Evolutionary conservation across 1,140 invertebrate genomes (phyloP).

Genomic region (Orchesella cincta): DNA sequence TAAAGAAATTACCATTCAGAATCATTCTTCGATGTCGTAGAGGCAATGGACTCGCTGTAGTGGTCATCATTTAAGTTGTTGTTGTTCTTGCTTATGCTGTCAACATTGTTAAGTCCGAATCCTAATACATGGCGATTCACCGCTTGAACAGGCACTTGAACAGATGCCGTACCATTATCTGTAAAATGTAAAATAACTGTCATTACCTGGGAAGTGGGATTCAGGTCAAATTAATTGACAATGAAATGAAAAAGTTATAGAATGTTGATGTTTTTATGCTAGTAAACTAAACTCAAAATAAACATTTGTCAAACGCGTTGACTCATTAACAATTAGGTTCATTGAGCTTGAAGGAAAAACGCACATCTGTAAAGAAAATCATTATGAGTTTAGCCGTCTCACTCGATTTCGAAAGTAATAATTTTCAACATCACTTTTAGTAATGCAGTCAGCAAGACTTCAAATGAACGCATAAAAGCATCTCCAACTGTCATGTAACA

Average conservation of each 20-base stretch:
- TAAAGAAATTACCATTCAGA: conserved; percentile 41
- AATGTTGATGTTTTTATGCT: too few relatives aligned
- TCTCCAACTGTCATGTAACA: too few relatives aligned
- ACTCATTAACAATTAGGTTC: too few relatives aligned
- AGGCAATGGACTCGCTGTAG: conserved; percentile 18
- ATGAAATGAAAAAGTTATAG: background rate
- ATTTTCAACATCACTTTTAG: too few relatives aligned
- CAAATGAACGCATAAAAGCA: too few relatives aligned
- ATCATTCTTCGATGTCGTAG: conserved; percentile 22
- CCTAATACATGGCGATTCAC: conserved; percentile 46
- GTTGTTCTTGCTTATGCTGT: conserved; percentile 24
- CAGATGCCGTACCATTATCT: conserved; percentile 30
- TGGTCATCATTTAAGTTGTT: conserved; percentile 9
- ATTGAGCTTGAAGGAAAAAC: too few relatives aligned
- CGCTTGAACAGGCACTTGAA: conserved; percentile 47
- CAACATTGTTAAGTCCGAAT: conserved; percentile 22
- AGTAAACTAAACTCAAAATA: too few relatives aligned
- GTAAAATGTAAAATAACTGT: conserved; percentile 11
- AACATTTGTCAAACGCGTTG: too few relatives aligned
- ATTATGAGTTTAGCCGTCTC: too few relatives aligned
- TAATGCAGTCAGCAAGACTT: too few relatives aligned
- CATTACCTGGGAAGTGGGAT: background rate
- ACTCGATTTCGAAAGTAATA: too few relatives aligned
- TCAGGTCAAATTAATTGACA: background rate
- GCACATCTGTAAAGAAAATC: too few relatives aligned